phyloP scores from a whole-genome alignment of 2,888 invertebrate genomes.

The Brachypalpus laphriformis region DNA sequence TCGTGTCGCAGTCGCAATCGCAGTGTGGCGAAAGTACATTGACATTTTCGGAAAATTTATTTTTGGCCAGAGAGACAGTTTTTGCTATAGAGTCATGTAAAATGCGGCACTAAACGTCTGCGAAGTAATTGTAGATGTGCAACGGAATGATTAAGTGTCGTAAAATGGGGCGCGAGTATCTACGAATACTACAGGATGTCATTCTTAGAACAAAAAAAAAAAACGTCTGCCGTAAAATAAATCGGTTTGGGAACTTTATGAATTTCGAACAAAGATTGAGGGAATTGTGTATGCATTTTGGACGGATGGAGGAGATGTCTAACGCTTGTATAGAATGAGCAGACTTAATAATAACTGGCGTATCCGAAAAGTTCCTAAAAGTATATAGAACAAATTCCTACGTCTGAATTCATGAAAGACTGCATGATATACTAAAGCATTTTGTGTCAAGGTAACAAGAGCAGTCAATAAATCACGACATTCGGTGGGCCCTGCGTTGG shows the following conservation, averaged over 20 bases:
- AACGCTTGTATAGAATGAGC: neutral
- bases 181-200: constrained; percentile 37
- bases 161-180: constrained; percentile 40
- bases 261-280: constrained; percentile 15
- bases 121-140: constrained; percentile 22
- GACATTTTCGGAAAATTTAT: constrained; percentile 70
- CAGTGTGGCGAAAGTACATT: constrained; percentile 61
- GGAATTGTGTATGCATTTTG: neutral
- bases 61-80: constrained; percentile 60
- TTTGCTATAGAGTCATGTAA: constrained; percentile 33
- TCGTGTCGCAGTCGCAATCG: constrained; percentile 10
- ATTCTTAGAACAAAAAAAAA: neutral
- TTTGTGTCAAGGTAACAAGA: too few relatives aligned
- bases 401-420: too few relatives aligned
- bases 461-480: too few relatives aligned
- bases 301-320: neutral
- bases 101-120: constrained; percentile 33
- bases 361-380: too few relatives aligned
- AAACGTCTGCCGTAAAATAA: constrained; percentile 3
- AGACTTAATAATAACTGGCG: too few relatives aligned
- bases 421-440: too few relatives aligned
- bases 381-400: too few relatives aligned
- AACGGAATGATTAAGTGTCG: constrained; percentile 43
- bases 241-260: constrained; percentile 12
- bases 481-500: too few relatives aligned